Base-by-base conservation (phyloP, 2,888 invertebrate genomes). In the Melieria omissa region DNA sequence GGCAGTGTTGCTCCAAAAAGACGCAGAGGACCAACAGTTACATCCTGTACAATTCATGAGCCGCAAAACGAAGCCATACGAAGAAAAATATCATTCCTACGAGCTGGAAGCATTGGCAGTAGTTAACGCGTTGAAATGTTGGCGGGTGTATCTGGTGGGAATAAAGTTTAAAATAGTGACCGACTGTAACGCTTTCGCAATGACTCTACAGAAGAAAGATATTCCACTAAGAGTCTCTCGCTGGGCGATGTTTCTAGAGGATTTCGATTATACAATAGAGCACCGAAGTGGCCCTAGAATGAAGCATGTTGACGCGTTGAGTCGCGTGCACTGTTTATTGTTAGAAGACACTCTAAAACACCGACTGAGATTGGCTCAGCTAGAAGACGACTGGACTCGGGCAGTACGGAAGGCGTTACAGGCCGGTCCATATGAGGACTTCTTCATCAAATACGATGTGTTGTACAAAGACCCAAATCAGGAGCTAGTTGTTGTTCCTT, bases 101-200 rank as follows among this genome's bases (percentile, higher is more conserved):
- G 83, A 85, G 58, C 71, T 85, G 4, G 83, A 86, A 77, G 81
- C 83, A 4, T 67, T 85, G 7, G 84, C 82, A 0, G 75, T 85
- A 5, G 78, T 84, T 6, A 72, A 81, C 74, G 80, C 84, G 0
- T 60, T 84, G 1, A 81, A 82, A 49, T 83, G 81, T 65, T 84
- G 84, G 74, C 61, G 82, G 10, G 74, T 81, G 0, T 84, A 83
- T n/a, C 70, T 65, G 85, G 7, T 84, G 5, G 81, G 81, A 5
- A 68, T 71, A 49, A 63, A 74, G 44, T 82, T 83, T 60, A 84
- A 80, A 72, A 80, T 84, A 10, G 73, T 83, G 4, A 82, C 82
- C 0, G 83, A 84, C 73, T 85, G 84, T 64, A 72, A 77, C 14
- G 80, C 83, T 1, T 82, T 85, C 49, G 72, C 78, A 14, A 76